Conservation (phyloP, 2,888 invertebrate species). For the Leptarthrus brevirostris region DNA sequence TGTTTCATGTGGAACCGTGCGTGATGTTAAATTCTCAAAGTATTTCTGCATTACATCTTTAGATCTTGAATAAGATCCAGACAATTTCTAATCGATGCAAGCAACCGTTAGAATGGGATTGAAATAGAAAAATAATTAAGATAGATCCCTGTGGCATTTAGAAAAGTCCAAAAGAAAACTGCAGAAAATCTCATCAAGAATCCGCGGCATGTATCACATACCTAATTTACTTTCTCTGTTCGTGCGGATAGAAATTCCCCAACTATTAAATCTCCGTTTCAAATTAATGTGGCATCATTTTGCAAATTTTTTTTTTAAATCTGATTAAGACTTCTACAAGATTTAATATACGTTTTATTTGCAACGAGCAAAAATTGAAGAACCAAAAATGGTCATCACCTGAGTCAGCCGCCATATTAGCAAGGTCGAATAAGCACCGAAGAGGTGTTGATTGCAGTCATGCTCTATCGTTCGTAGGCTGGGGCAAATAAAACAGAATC, state of each 20-base stretch:
- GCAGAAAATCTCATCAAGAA: conserved; percentile 10
- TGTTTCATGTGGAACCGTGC: too few relatives aligned
- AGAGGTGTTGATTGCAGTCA: conserved; percentile 51
- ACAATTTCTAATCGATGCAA: too few relatives aligned
- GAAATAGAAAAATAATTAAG: conserved; percentile 34
- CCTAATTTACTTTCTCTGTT: too few relatives aligned
- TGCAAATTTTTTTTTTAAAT: too few relatives aligned
- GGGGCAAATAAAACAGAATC: conserved; percentile 18
- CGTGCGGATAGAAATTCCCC: background rate
- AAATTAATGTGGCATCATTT: too few relatives aligned
- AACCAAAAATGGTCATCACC: conserved; percentile 46
- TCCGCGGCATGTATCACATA: background rate
- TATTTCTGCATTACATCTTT: too few relatives aligned
- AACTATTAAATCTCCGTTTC: too few relatives aligned
- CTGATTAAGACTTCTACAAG: background rate
- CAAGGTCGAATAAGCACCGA: conserved; percentile 20
- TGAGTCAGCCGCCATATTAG: conserved; percentile 40
- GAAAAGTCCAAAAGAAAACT: conserved; percentile 7
- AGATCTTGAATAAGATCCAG: too few relatives aligned
- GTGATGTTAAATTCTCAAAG: too few relatives aligned
- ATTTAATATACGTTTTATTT: conserved; percentile 17
- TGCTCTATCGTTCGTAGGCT: conserved; percentile 47
- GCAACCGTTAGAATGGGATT: background rate
- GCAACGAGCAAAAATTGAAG: background rate
- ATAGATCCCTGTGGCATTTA: background rate